Evolutionary conservation across 2,113 vertebrate species (phyloP), one percentile per base, ranked within the genome.

Genomic region (Vireo altiloquus): DNA sequence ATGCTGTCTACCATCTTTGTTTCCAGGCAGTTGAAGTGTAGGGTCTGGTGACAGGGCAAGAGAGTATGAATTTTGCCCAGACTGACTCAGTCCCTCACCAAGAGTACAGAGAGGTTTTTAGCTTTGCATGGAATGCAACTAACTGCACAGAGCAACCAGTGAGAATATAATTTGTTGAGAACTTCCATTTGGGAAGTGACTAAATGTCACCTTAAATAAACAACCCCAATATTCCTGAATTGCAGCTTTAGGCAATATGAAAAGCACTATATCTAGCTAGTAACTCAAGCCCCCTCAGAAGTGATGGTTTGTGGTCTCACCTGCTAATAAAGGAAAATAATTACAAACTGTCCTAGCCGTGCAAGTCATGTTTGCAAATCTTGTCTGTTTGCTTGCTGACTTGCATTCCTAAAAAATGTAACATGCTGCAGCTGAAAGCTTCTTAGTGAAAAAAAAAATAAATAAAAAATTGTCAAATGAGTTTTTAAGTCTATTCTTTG

Each of bases 281-380:
- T 61, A 65, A 74, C 57, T 33, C 13, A 54, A 71, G 33, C 59
- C 39, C 27, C 35, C 63, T 90, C 59, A 54, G 46, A 74, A 80
- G 23, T 39, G 30, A 37, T 86, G 56, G 59, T 65, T 76, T 74
- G 63, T 46, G 63, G 63, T 66, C 56, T 90, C 47, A 86, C 33
- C 56, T 90, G 25, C 56, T 89, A 83, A 47, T 68, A 70, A 56
- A 59, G 24, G n/a, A 56, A 84, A 91, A 90, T 59, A 74, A 46
- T 30, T 86, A 80, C 68, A 90, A 82, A 40, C 31, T 61, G 10
- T 49, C n/a, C 71, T 25, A 56, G n/a, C 25, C 5, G 13, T 39
- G 14, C 0, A 0, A 75, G 20, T 70, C 6, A n/a, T n/a, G n/a
- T n/a, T n/a, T n/a, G 56, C 4, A 10, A 66, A 69, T 65, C 65